Base-by-base conservation (phyloP, 2,888 invertebrate species). In the Ophonus ardosiacus region DNA sequence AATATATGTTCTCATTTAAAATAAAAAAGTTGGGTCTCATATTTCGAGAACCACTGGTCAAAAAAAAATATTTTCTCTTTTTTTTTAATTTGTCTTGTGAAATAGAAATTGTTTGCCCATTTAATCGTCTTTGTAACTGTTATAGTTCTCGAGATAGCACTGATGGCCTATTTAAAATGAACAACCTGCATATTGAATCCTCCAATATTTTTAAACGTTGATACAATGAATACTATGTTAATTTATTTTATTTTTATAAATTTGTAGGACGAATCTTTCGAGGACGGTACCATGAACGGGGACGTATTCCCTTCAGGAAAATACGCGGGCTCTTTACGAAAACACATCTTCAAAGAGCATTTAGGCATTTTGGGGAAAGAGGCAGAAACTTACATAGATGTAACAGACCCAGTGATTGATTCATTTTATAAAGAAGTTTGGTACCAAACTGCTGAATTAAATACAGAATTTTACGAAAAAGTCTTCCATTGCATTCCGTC, bases 401-500 rank as follows among this genome's bases (percentile, higher is more conserved):
- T 98, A 0, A 94, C 93, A 63, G 99, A 99, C 92, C 97, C 98
- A 0, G 93, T 96, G 82, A 93, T 93, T 85, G 95, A 96, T 86
- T 91, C 94, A 13, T 99, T 99, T 92, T 99, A 97, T 91, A 94
- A 94, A 87, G 94, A 95, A 86, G 91, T 96, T 5, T 99, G 99
- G 98, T 93, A 96, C 87, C 93, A 94, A 74, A 96, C 94, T 6
- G 98, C 99, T 0, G 93, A 92, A 68, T 92, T 92, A 56, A 99
- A 99, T 90, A 98, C 99, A 0, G 94, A 95, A 86, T 94, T 98
- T 74, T 99, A 96, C 91, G 98, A 99, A 89, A 92, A 95, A 92
- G 97, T 98, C 0, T 99, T 99, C 92, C 96, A 96, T 88, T 96
- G 97, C 87, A 94, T 98, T 88, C 99, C 99, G 6, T 96, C 96